These are phyloP conservation scores for Parambassis ranga DNA, from an alignment of 2,797 vertebrate genomes.

Conservation along the genomic window DNA sequence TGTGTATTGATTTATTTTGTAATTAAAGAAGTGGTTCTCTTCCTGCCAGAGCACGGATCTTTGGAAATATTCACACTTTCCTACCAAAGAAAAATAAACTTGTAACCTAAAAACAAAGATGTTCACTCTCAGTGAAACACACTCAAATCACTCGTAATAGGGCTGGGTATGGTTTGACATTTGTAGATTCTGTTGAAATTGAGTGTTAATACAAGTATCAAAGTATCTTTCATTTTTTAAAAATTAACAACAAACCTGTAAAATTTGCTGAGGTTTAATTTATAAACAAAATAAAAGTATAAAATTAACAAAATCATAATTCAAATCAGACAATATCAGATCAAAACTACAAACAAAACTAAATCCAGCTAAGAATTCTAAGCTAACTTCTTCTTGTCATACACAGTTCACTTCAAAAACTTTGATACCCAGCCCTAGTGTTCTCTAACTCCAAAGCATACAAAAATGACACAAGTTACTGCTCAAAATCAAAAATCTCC, in stretches of 20 bases:
- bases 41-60: neutral
- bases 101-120: conserved; percentile 12
- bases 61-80: neutral
- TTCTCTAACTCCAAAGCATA: conserved; percentile 41
- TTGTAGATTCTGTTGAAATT: neutral
- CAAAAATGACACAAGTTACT: conserved; percentile 55
- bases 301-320: conserved; percentile 44
- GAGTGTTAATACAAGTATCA: conserved; percentile 6
- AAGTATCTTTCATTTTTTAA: neutral
- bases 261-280: neutral
- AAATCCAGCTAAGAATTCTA: neutral
- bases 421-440: conserved; percentile 14
- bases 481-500: conserved; percentile 91
- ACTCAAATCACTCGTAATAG: conserved; percentile 4
- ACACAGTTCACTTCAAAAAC: neutral
- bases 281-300: conserved; percentile 30
- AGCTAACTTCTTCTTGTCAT: neutral
- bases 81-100: neutral
- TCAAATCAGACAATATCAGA: conserved; percentile 16
- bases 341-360: conserved; percentile 30
- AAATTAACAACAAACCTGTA: neutral
- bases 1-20: conserved; percentile 35
- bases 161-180: conserved; percentile 32
- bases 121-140: conserved; percentile 1
- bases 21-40: neutral